Evolutionary conservation across 2,888 invertebrate species (phyloP).

Genomic region (Orchestes rusci): DNA sequence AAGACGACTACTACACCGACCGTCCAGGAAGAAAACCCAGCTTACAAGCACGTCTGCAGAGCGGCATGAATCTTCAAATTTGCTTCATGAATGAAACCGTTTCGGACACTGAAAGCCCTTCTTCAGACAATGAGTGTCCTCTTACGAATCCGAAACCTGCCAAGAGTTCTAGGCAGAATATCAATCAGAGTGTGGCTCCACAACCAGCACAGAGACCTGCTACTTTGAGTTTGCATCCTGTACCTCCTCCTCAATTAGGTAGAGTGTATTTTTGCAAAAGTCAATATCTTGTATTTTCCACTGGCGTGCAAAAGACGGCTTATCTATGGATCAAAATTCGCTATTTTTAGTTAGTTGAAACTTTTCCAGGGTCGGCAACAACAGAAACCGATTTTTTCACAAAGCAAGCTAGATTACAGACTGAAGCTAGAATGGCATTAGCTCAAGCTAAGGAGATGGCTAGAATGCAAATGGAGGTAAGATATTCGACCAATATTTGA

Average conservation of each 20-base stretch:
- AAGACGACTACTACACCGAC: constrained; percentile 64
- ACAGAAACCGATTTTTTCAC: constrained; percentile 72
- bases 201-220: constrained; percentile 21
- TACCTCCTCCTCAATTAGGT: constrained; percentile 15
- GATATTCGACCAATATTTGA: constrained; percentile 18
- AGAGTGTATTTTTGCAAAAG: constrained; percentile 7
- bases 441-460: constrained; percentile 90
- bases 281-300: constrained; percentile 5
- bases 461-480: constrained; percentile 82
- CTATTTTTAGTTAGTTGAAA: background rate
- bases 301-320: background rate
- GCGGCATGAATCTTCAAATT: constrained; percentile 91
- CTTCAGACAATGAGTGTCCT: constrained; percentile 61
- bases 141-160: constrained; percentile 38
- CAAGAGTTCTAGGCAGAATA: constrained; percentile 23
- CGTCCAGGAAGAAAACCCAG: constrained; percentile 77
- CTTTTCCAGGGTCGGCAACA: constrained; percentile 16
- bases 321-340: background rate
- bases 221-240: constrained; percentile 20
- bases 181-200: constrained; percentile 9
- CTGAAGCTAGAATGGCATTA: constrained; percentile 80
- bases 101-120: constrained; percentile 74
- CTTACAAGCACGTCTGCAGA: constrained; percentile 79
- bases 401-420: constrained; percentile 73
- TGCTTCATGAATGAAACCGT: constrained; percentile 94